Evolutionary conservation across 2,888 invertebrate genomes (phyloP).

Genomic region (Conchocele bisecta): DNA sequence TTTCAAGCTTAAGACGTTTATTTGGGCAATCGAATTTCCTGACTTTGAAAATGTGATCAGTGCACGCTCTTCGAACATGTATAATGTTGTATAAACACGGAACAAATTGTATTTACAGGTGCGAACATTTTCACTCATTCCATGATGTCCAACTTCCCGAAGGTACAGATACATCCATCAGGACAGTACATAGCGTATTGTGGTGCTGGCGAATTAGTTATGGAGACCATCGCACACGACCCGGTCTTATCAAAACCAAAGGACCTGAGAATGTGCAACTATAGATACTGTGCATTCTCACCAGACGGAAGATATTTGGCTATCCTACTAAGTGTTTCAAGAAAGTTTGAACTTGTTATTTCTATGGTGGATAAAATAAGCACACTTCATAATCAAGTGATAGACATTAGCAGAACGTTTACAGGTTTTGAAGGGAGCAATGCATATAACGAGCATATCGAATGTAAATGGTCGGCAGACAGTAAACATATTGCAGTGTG

Average conservation of each 20-base stretch:
- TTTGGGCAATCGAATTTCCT: background rate
- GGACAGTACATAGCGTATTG: slow-evolving; percentile 67
- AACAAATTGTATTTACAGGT: slow-evolving; percentile 53
- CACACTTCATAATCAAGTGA: slow-evolving; percentile 16
- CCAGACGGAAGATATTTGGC: slow-evolving; percentile 71
- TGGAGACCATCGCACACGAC: slow-evolving; percentile 53
- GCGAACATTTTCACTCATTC: slow-evolving; percentile 58
- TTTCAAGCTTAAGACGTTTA: too few species aligned
- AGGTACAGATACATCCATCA: slow-evolving; percentile 69
- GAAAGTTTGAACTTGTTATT: slow-evolving; percentile 54
- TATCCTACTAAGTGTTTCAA: slow-evolving; percentile 57
- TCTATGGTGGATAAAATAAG: slow-evolving; percentile 30
- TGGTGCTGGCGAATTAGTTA: slow-evolving; percentile 58
- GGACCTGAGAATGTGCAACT: slow-evolving; percentile 60
- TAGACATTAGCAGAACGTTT: slow-evolving; percentile 28
- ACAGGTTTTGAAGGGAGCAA: slow-evolving; percentile 37
- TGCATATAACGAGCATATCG: slow-evolving; percentile 63
- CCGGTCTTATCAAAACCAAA: slow-evolving; percentile 54
- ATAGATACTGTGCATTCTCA: slow-evolving; percentile 68
- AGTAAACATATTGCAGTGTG: slow-evolving; percentile 67
- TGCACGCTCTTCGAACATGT: background rate
- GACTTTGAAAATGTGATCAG: background rate
- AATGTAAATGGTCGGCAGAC: slow-evolving; percentile 75
- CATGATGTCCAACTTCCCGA: slow-evolving; percentile 64
- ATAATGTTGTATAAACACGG: background rate